Percentiles rank a stretch among this genome's conserved stretches.
Conservation (phyloP, 2,113 vertebrate species). For the Takifugu bimaculatus region DNA sequence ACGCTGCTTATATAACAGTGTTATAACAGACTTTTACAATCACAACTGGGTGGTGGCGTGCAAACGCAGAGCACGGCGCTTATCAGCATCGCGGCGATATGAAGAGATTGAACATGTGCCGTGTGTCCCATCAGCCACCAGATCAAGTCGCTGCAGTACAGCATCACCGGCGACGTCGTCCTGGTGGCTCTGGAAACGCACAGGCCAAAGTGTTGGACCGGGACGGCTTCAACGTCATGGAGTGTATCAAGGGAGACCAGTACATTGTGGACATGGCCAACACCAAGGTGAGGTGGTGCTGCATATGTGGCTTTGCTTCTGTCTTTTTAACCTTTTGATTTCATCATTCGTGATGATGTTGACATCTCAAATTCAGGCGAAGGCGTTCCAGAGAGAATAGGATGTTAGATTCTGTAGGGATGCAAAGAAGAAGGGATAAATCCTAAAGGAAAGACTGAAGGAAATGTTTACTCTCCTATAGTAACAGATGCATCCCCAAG, state of each 20-base stretch:
- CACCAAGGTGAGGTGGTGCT: conserved; percentile 82
- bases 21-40: conserved; percentile 18
- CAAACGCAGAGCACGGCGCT: conserved; percentile 1
- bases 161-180: conserved; percentile 91
- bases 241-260: conserved; percentile 95
- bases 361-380: too few relatives aligned
- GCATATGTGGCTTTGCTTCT: not conserved
- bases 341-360: too few relatives aligned
- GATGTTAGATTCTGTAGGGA: too few relatives aligned
- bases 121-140: conserved; percentile 80
- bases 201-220: conserved; percentile 97
- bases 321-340: too few relatives aligned
- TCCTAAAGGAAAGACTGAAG: not conserved
- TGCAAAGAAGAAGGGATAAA: not conserved
- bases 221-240: conserved; percentile 97
- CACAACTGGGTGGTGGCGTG: conserved; percentile 21
- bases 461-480: conserved; percentile 4
- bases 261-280: conserved; percentile 98
- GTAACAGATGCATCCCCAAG: conserved; percentile 1
- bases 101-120: not conserved
- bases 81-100: not conserved
- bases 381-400: too few relatives aligned
- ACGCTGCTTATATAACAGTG: conserved; percentile 20
- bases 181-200: conserved; percentile 93
- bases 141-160: conserved; percentile 92